Conservation (phyloP, 1,140 invertebrate genomes). For the Drosophila setifemur region DNA sequence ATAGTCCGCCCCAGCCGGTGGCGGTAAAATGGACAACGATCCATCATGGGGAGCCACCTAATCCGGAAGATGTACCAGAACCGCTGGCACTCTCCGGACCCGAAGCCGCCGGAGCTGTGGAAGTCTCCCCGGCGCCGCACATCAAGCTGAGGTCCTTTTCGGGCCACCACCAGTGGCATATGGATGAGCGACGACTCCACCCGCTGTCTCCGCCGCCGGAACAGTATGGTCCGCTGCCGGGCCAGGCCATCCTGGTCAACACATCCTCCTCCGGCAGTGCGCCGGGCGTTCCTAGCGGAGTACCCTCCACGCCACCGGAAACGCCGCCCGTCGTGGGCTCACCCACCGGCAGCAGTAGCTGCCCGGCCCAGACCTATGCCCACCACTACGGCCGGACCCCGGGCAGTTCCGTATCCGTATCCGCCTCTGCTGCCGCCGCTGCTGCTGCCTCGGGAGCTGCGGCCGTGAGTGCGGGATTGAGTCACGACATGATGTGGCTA, state of each 20-base stretch:
- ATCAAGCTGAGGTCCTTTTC: slow-evolving; percentile 72
- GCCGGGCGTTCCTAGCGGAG: slow-evolving; percentile 70
- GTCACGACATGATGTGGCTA: slow-evolving; percentile 90
- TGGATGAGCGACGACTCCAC: slow-evolving; percentile 84
- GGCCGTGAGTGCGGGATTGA: slow-evolving; percentile 84
- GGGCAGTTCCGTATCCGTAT: slow-evolving; percentile 82
- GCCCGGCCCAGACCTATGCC: slow-evolving; percentile 62
- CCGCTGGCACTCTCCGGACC: slow-evolving; percentile 40
- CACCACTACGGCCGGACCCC: slow-evolving; percentile 77
- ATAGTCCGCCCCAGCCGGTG: slow-evolving; percentile 76
- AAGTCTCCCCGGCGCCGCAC: slow-evolving; percentile 61
- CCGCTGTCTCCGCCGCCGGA: slow-evolving; percentile 85
- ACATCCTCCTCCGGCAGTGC: slow-evolving; percentile 47
- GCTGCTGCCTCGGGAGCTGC: slow-evolving; percentile 83
- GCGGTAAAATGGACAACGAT: slow-evolving; percentile 69
- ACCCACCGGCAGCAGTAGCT: slow-evolving; percentile 75
- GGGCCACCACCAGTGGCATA: slow-evolving; percentile 77
- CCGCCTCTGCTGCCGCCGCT: slow-evolving; percentile 83
- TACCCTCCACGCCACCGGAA: slow-evolving; percentile 81
- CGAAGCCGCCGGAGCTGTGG: slow-evolving; percentile 29
- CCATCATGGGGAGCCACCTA: slow-evolving; percentile 49
- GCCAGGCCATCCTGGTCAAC: slow-evolving; percentile 78
- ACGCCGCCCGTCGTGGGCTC: slow-evolving; percentile 80
- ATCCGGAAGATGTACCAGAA: slow-evolving; percentile 47
- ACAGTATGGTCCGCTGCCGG: slow-evolving; percentile 82